Conservation (phyloP, 2,888 invertebrate species). For the Acanthosepion pharaonis region DNA sequence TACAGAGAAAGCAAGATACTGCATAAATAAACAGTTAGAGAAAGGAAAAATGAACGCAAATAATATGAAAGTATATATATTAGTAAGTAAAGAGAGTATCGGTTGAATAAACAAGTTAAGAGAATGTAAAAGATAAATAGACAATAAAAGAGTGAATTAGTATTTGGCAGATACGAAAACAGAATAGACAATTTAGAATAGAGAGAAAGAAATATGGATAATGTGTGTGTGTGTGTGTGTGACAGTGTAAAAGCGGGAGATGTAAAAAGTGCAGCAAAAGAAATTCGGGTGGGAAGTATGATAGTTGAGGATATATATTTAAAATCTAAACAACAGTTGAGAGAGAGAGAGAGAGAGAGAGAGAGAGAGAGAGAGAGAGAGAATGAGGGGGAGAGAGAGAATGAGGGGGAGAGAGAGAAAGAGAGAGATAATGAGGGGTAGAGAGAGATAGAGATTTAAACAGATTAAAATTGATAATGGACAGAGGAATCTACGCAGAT, state of each 20-base stretch:
- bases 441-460: no score
- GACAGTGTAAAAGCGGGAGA: neutral
- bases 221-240: neutral
- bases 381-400: no score
- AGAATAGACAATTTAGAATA: neutral
- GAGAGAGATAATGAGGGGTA: no score
- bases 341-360: no score
- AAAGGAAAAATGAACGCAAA: neutral
- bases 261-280: neutral
- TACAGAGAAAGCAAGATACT: neutral
- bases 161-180: neutral
- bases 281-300: neutral
- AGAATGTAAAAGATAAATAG: neutral
- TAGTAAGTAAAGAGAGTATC: neutral
- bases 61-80: neutral
- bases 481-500: no score
- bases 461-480: no score
- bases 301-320: no score
- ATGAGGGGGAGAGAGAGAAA: no score
- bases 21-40: neutral
- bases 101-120: no score
- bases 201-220: no score
- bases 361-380: no score
- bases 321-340: no score
- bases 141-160: neutral